phyloP scores from a whole-genome alignment of 2,113 vertebrate genomes.

The Butorides virescens region DNA sequence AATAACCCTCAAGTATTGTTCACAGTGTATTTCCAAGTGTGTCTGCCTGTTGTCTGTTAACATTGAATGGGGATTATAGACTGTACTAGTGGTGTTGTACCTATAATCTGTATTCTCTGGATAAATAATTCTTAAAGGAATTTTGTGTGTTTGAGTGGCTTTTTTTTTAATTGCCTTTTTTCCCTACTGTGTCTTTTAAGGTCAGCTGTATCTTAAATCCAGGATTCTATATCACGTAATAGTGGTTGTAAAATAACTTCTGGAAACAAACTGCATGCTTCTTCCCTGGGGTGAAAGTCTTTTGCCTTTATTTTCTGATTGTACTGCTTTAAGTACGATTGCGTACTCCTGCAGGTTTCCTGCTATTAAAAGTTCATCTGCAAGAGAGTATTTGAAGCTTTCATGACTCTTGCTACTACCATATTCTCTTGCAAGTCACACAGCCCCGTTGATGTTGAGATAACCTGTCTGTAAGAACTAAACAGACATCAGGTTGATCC shows the following conservation, averaged over 20 bases:
- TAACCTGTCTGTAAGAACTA: neutral
- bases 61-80: neutral
- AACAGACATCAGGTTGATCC: neutral
- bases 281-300: neutral
- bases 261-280: neutral
- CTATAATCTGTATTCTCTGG: neutral
- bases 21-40: neutral
- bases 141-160: neutral
- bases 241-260: neutral
- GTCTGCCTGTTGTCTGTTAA: neutral
- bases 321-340: neutral
- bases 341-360: neutral
- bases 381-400: neutral
- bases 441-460: accelerated
- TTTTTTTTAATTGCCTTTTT: neutral
- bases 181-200: neutral
- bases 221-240: neutral
- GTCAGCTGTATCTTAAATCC: neutral
- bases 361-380: neutral
- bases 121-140: neutral
- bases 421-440: neutral
- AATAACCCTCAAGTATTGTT: neutral
- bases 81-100: neutral
- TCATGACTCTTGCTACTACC: neutral
- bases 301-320: neutral